phyloP scores from a whole-genome alignment of 2,113 vertebrate genomes.

The Bothrops jararaca region DNA sequence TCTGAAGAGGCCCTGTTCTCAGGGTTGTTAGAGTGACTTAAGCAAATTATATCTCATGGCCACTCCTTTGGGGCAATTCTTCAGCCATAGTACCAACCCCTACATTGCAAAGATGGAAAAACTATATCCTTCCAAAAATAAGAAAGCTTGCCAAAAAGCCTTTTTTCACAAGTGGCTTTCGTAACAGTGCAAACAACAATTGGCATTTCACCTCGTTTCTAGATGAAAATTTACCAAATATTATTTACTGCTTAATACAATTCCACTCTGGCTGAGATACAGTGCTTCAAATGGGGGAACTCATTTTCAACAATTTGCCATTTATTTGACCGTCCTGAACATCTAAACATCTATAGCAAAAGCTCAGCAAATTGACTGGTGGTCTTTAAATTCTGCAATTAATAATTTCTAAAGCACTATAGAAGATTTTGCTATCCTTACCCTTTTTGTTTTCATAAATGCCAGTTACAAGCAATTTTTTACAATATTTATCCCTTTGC shows the following conservation, averaged over 20 bases:
- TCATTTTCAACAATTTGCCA: slow-evolving; percentile 49
- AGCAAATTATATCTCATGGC: slow-evolving; percentile 40
- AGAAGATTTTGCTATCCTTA: not conserved
- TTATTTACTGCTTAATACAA: slow-evolving; percentile 51
- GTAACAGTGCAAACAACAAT: slow-evolving; percentile 60
- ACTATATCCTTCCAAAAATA: slow-evolving; percentile 61
- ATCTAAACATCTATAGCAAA: not conserved
- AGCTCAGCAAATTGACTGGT: not conserved
- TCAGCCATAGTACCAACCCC: slow-evolving; percentile 34
- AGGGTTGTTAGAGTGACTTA: slow-evolving; percentile 20
- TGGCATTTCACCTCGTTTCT: slow-evolving; percentile 27
- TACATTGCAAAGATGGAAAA: slow-evolving; percentile 52
- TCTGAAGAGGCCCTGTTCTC: slow-evolving; percentile 47
- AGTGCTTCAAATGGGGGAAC: slow-evolving; percentile 48
- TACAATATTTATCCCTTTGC: not conserved
- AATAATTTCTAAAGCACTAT: not conserved
- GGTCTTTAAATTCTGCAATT: not conserved
- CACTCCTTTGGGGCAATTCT: slow-evolving; percentile 36
- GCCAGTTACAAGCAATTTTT: not conserved
- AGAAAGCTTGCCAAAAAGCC: slow-evolving; percentile 62
- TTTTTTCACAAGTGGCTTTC: slow-evolving; percentile 55
- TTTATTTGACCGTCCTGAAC: not conserved
- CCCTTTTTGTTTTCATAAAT: not conserved
- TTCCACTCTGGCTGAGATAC: slow-evolving; percentile 54
- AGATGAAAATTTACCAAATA: slow-evolving; percentile 55